phyloP scores from a whole-genome alignment of 2,113 vertebrate species.

The Stictonetta naevosa region DNA sequence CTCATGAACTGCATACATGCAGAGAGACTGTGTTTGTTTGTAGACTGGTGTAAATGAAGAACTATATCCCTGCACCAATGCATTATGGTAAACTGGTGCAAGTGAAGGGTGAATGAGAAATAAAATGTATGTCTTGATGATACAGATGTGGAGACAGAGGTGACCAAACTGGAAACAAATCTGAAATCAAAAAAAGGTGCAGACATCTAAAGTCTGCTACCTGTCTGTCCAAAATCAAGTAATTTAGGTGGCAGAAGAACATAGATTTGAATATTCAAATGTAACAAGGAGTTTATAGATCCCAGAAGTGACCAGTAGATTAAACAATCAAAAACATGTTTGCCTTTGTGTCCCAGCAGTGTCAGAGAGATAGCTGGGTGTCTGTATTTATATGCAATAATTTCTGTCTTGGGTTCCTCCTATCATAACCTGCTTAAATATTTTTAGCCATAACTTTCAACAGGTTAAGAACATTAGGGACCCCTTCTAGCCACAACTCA shows the following conservation, averaged over 20 bases:
- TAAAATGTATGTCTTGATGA: neutral
- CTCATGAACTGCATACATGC: neutral
- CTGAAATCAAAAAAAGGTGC: constrained; percentile 36
- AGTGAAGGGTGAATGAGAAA: neutral
- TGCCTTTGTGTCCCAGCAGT: constrained; percentile 2
- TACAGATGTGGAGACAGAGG: constrained; percentile 35
- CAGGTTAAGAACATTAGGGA: constrained; percentile 9
- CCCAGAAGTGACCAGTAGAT: constrained; percentile 14
- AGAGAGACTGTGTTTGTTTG: neutral
- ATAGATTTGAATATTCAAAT: neutral
- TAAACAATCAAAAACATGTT: constrained; percentile 13
- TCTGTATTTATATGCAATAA: neutral
- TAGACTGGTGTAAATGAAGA: neutral
- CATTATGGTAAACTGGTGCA: neutral
- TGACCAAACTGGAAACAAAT: constrained; percentile 47
- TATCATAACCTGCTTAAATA: neutral
- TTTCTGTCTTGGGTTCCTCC: constrained; percentile 25
- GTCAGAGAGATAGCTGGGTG: constrained; percentile 33
- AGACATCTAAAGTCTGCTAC: constrained; percentile 9
- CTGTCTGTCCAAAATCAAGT: neutral
- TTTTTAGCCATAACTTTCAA: neutral
- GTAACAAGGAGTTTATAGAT: constrained; percentile 22
- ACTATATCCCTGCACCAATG: neutral
- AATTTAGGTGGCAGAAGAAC: constrained; percentile 45
- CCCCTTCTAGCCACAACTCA: constrained; percentile 56